Percentiles rank a stretch among this genome's conserved stretches.
Evolutionary conservation across 2,113 vertebrate genomes (phyloP).

Genomic region (Dipodomys spectabilis): DNA sequence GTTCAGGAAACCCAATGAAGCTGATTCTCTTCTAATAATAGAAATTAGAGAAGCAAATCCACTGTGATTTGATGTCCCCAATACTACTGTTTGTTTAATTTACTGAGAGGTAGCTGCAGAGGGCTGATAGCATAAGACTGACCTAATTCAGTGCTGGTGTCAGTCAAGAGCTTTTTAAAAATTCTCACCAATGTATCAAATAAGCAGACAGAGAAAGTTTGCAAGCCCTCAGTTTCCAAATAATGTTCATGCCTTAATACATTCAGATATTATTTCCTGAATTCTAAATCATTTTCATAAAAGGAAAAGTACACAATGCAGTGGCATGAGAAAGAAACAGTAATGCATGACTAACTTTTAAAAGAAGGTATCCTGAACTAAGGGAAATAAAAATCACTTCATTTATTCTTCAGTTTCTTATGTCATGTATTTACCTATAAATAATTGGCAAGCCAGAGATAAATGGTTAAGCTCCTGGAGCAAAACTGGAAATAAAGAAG

Average conservation of each 20-base stretch:
- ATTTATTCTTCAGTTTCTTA: neutral
- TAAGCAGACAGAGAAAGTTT: constrained; percentile 6
- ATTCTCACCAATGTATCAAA: constrained; percentile 63
- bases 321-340: neutral
- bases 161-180: constrained; percentile 64
- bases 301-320: neutral
- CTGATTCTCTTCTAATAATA: neutral
- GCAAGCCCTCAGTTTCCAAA: neutral
- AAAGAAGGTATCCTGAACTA: neutral
- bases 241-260: neutral
- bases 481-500: constrained; percentile 9
- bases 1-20: neutral
- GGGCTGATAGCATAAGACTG: constrained; percentile 49
- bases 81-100: constrained; percentile 63
- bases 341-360: neutral
- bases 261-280: neutral
- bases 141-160: constrained; percentile 55
- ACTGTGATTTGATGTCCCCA: constrained; percentile 2
- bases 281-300: neutral
- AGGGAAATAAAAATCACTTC: constrained; percentile 9
- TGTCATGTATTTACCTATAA: neutral
- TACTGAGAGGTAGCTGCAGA: constrained; percentile 52
- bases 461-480: neutral
- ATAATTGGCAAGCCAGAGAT: neutral
- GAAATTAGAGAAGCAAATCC: constrained; percentile 56